Evolutionary conservation across 35 echinoderm and acorn worm species (phyloP).

Genomic region (Patiria miniata): DNA sequence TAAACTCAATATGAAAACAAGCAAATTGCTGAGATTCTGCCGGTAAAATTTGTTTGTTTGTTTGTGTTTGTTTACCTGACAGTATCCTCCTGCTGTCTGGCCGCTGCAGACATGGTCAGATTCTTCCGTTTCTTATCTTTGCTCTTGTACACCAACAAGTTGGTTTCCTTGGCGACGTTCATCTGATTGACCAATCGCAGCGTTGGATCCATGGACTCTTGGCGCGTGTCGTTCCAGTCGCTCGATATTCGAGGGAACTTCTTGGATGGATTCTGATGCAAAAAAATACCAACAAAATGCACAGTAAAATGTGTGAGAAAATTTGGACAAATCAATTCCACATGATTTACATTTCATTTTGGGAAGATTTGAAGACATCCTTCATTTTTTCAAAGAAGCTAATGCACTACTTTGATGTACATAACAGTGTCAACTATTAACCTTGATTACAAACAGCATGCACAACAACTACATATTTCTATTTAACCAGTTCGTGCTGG

Average conservation of each 20-base stretch:
- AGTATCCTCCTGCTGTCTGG: background rate
- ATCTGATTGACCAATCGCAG: conserved; percentile 94
- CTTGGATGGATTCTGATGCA: conserved; percentile 69
- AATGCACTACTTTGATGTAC: no score
- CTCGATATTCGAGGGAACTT: conserved; percentile 83
- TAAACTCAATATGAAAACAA: no score
- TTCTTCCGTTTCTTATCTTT: conserved; percentile 55
- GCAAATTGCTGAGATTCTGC: no score
- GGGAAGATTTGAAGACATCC: no score
- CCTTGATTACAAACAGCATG: no score
- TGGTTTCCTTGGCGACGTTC: conserved; percentile 99
- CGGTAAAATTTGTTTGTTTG: background rate
- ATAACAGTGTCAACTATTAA: no score
- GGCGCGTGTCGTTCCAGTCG: conserved; percentile 85
- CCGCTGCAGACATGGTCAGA: conserved; percentile 3
- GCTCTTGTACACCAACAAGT: conserved; percentile 81
- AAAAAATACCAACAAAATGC: conserved; percentile 9
- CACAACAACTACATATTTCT: no score
- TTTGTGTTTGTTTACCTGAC: background rate
- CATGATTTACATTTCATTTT: no score
- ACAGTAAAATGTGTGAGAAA: no score
- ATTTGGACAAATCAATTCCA: no score
- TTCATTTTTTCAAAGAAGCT: no score
- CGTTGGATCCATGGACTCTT: conserved; percentile 62
- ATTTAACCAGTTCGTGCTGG: no score